A percentile compares a stretch with the other conserved stretches of the same genome.
These are phyloP conservation scores for Galago senegalensis DNA, from an alignment of 2,797 vertebrate species.

Conservation along the genomic window DNA sequence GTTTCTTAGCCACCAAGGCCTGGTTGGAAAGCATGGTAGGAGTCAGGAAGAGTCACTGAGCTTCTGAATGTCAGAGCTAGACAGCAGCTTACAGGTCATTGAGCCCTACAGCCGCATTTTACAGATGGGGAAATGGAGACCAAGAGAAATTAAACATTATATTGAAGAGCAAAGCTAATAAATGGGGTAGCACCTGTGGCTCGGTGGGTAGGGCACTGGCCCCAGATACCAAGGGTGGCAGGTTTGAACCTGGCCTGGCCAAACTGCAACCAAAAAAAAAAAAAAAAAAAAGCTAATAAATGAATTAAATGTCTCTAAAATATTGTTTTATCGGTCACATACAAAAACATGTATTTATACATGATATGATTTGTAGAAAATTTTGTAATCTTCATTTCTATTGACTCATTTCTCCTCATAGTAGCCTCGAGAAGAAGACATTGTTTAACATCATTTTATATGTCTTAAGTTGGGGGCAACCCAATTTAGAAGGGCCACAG, in stretches of 20 bases:
- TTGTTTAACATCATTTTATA: neutral
- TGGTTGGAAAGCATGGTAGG: neutral
- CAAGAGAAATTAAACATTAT: neutral
- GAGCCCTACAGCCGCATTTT: neutral
- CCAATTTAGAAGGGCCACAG: neutral
- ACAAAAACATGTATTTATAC: neutral
- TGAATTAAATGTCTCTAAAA: neutral
- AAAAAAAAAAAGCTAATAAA: conserved; percentile 40
- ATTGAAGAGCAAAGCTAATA: conserved; percentile 13
- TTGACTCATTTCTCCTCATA: neutral
- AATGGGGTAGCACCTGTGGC: neutral
- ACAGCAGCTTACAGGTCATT: neutral
- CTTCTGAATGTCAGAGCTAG: neutral
- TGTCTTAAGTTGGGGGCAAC: neutral
- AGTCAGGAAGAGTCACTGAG: neutral
- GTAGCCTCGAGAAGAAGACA: neutral
- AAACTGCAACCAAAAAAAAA: no score
- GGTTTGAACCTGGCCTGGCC: no score
- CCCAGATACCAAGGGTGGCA: no score
- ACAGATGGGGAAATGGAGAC: neutral
- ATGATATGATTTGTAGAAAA: neutral
- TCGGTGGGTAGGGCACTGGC: no score
- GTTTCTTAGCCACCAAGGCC: neutral
- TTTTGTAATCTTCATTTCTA: neutral
- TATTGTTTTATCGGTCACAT: neutral